Percentiles rank a stretch among this genome's conserved stretches.
phyloP scores from a whole-genome alignment of 2,888 invertebrate species.

The Molorchus minor region DNA sequence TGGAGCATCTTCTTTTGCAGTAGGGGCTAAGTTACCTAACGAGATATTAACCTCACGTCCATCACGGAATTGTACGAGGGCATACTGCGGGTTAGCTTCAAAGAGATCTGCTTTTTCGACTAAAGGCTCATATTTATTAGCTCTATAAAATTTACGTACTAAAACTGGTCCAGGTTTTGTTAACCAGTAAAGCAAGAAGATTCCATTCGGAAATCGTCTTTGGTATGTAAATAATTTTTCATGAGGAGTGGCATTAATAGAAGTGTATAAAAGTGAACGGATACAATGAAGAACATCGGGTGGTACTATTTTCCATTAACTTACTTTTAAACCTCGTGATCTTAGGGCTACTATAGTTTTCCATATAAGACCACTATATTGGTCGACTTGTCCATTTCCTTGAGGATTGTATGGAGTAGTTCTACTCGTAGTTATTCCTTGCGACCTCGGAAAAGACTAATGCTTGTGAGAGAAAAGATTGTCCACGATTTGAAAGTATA shows the following conservation, averaged over 20 bases:
- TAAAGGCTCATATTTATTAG: slow-evolving; percentile 8
- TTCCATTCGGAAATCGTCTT: not conserved
- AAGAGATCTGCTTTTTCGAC: slow-evolving; percentile 14
- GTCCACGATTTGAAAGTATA: slow-evolving; percentile 14
- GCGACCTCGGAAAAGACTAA: slow-evolving; percentile 1
- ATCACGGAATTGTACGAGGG: not conserved
- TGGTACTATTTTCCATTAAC: no score
- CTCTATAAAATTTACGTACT: not conserved
- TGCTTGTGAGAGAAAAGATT: slow-evolving; percentile 14
- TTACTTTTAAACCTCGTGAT: slow-evolving; percentile 1
- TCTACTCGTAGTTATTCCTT: slow-evolving; percentile 17
- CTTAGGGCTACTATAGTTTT: slow-evolving; percentile 5
- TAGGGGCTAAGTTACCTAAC: no score
- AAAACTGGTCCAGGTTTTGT: not conserved
- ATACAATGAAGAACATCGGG: no score
- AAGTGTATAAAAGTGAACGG: no score
- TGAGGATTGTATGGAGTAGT: slow-evolving; percentile 18
- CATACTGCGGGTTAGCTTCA: slow-evolving; percentile 8
- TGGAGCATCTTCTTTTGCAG: no score
- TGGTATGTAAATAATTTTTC: slow-evolving; percentile 16
- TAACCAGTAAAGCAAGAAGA: not conserved
- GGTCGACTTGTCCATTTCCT: slow-evolving; percentile 9
- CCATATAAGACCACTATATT: slow-evolving; percentile 16
- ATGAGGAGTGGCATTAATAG: slow-evolving; percentile 12
- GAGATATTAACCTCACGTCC: slow-evolving; percentile 3